Evolutionary conservation across 2,797 vertebrate genomes (phyloP).

Genomic region (Chloroceryle amazona): DNA sequence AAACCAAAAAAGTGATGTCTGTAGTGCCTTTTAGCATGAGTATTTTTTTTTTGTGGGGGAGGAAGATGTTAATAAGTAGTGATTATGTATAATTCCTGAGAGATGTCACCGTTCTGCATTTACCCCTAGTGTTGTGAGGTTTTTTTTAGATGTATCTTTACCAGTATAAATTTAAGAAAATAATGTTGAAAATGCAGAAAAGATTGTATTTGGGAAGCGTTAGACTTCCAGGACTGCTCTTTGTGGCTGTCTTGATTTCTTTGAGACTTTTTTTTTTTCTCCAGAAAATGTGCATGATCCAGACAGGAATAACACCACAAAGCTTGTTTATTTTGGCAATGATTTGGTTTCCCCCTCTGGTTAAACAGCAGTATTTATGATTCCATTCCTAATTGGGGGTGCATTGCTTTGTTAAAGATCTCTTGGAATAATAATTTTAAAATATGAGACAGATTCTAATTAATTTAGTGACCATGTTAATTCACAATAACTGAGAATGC

Average conservation of each 20-base stretch:
- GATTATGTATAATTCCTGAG: background rate
- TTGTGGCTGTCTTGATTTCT: background rate
- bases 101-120: background rate
- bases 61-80: background rate
- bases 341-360: background rate
- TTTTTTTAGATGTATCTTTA: background rate
- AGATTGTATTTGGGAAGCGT: background rate
- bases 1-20: background rate
- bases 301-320: background rate
- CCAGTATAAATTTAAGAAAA: background rate
- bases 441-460: background rate
- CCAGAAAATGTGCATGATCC: background rate
- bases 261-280: background rate
- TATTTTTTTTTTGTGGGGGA: background rate
- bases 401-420: background rate
- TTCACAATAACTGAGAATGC: background rate
- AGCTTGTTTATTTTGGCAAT: conserved; percentile 10
- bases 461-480: background rate
- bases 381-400: background rate
- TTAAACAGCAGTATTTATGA: background rate
- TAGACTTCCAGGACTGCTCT: background rate
- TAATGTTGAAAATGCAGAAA: background rate
- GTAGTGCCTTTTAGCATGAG: background rate
- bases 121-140: background rate
- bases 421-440: background rate